These are phyloP conservation scores for Leptocoma aspasia DNA, from an alignment of 2,113 vertebrate genomes.

Conservation along the genomic window DNA sequence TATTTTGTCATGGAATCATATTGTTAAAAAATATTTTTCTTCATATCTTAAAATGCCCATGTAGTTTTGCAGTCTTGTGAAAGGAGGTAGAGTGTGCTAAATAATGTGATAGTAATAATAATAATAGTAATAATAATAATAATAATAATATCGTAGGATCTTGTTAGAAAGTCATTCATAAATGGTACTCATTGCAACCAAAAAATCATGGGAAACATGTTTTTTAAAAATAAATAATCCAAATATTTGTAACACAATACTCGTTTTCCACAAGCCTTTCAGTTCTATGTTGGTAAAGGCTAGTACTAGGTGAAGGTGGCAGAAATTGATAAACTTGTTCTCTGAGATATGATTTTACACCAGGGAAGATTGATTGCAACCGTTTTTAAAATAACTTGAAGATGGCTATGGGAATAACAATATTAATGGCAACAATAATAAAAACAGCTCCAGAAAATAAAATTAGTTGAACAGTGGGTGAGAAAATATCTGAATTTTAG, in stretches of 20 bases:
- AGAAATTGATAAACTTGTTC: constrained; percentile 21
- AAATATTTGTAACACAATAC: background rate
- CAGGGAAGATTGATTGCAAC: background rate
- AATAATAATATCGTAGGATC: background rate
- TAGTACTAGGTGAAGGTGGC: background rate
- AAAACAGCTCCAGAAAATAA: background rate
- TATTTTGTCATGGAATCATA: background rate
- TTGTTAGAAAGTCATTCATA: background rate
- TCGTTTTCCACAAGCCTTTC: background rate
- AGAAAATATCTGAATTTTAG: background rate
- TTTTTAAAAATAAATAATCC: background rate
- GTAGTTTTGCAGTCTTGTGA: background rate
- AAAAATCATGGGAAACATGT: background rate
- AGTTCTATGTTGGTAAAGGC: background rate
- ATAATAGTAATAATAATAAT: background rate
- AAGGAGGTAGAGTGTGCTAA: background rate
- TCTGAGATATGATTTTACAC: background rate
- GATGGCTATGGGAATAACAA: background rate
- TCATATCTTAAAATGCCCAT: background rate
- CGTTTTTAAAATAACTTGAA: constrained; percentile 27
- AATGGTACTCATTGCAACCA: background rate
- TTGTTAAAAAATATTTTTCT: background rate
- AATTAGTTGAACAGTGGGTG: background rate
- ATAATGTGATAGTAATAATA: background rate
- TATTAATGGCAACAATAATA: background rate